Conservation (phyloP, 2,113 vertebrate species). For the Raja brachyura region DNA sequence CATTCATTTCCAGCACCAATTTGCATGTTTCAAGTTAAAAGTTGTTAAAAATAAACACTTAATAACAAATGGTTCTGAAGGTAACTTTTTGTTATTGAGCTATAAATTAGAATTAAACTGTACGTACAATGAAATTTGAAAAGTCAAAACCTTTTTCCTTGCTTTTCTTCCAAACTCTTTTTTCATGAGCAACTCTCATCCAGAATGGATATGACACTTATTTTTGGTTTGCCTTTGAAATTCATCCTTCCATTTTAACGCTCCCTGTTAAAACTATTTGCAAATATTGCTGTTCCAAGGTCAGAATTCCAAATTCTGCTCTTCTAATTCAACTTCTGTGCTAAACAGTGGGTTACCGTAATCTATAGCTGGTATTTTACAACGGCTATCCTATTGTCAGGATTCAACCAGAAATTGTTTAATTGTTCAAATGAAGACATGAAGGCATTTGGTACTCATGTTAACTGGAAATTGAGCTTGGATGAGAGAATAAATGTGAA, state of each 20-base stretch:
- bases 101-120: not conserved
- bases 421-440: not conserved
- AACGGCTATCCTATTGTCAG: no score
- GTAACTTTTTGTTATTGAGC: no score
- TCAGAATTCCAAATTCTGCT: not conserved
- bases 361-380: not conserved
- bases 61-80: not conserved
- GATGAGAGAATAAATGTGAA: not conserved
- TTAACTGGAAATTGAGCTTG: slow-evolving; percentile 14
- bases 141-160: not conserved
- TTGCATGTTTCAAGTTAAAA: no score
- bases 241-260: not conserved
- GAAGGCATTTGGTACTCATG: not conserved
- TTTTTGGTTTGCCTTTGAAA: not conserved
- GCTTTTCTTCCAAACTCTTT: not conserved
- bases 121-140: not conserved
- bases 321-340: not conserved
- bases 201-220: not conserved
- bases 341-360: not conserved
- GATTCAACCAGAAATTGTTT: not conserved
- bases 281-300: not conserved
- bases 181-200: not conserved
- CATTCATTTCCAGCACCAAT: no score
- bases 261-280: no score
- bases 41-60: not conserved